Base-by-base conservation (phyloP, 2,797 vertebrate species). In the Valencia hispanica region DNA sequence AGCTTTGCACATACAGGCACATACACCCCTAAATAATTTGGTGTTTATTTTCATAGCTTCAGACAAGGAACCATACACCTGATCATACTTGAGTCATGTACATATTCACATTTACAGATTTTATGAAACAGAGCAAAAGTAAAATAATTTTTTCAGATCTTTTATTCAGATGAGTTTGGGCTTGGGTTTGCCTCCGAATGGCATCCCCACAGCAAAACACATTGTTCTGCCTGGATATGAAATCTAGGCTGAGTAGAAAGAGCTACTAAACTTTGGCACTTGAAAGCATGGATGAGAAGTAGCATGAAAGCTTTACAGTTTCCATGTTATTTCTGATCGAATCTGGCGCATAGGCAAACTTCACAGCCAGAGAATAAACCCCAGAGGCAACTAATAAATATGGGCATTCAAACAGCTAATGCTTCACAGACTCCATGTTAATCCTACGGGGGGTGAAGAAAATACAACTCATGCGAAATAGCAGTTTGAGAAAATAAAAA, bases 261-360 rank as follows among this genome's bases (percentile, higher is more conserved):
- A 75, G 86, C 81, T 76, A 84, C 75, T 39, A 36, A 81, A 88
- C 55, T 75, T 74, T 74, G 73, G 82, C 73, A 74, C n/a, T 78
- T 68, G 43, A 82, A 86, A 73, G 53, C 36, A 75, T 72, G 59
- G 51, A 51, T 48, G 63, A 81, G 51, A 70, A 48, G 30, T 8
- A 6, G 43, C 41, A 43, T 71, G 41, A 76, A 83, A 88, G 45
- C 68, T 68, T 53, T 30, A 68, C 45, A 34, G 30, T 15, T 50
- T 45, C 11, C 39, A 41, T 84, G 75, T 79, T 84, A 41, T 78
- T 85, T 87, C 39, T 70, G 57, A 84, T 82, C 9, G 9, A 61
- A 75, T 39, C 47, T 59, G 36, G 59, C 50, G 41, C 41, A 43
- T 17, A 70, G 17, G 71, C 27, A 79, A 79, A 79, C 81, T 84